These are phyloP conservation scores for Hydrocynus forskahlii DNA, from an alignment of 2,797 vertebrate genomes.

Conservation along the genomic window DNA sequence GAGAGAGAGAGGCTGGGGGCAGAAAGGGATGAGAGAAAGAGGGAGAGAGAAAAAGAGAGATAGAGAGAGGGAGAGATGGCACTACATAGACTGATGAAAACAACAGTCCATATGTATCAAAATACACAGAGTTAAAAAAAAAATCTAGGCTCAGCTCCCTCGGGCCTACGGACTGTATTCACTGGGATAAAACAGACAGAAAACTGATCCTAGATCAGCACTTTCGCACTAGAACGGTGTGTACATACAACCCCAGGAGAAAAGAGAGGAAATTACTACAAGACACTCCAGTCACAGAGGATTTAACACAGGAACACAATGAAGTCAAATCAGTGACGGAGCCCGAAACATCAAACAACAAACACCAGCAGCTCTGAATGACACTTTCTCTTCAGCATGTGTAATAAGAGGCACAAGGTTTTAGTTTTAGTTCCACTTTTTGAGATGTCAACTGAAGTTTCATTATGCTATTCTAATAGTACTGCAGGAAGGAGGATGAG, in stretches of 20 bases:
- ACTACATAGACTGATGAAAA: too few species aligned
- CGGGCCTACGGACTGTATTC: conserved; percentile 5
- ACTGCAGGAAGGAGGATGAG: conserved; percentile 25
- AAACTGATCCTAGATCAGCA: conserved; percentile 32
- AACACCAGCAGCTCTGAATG: conserved; percentile 84
- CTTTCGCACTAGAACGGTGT: background rate
- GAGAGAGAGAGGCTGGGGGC: conserved; percentile 34
- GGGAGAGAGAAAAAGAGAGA: too few species aligned
- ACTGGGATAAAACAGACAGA: background rate
- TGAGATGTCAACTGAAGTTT: conserved; percentile 20
- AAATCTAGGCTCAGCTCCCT: conserved; percentile 43
- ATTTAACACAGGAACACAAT: conserved; percentile 81
- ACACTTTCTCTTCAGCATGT: conserved; percentile 86
- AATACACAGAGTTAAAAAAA: conserved; percentile 22
- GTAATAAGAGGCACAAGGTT: conserved; percentile 84
- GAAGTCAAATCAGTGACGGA: conserved; percentile 87
- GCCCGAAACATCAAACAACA: conserved; percentile 78
- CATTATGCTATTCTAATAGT: conserved; percentile 31
- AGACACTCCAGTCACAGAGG: conserved; percentile 57
- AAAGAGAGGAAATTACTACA: conserved; percentile 37
- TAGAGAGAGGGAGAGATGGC: too few species aligned
- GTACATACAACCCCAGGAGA: conserved; percentile 34
- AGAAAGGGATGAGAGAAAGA: conserved; percentile 27
- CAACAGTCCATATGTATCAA: conserved; percentile 18
- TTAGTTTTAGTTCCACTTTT: conserved; percentile 69